Conservation (phyloP, 2,113 vertebrate genomes). For the Eolophus roseicapilla region DNA sequence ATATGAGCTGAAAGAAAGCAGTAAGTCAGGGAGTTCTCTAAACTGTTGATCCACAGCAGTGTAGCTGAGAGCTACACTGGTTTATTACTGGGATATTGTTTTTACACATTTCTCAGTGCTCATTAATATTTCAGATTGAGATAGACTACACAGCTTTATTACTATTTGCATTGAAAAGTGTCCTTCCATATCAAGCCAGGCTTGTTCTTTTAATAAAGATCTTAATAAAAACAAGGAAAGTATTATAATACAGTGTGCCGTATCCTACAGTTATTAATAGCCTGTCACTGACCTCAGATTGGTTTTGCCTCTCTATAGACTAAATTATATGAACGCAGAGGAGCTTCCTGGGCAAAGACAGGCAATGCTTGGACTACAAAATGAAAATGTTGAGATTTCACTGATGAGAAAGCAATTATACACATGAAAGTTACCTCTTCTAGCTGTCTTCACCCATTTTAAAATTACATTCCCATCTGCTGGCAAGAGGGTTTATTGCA, state of each 20-base stretch:
- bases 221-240: background rate
- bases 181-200: background rate
- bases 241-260: background rate
- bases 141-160: background rate
- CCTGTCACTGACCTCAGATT: background rate
- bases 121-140: background rate
- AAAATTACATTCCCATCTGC: background rate
- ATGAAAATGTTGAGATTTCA: background rate
- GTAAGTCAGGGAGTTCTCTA: background rate
- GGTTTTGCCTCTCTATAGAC: background rate
- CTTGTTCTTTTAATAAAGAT: background rate
- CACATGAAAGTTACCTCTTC: background rate
- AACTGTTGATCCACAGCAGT: background rate
- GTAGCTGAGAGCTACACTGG: background rate
- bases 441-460: background rate
- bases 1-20: background rate
- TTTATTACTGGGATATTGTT: background rate
- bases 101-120: background rate
- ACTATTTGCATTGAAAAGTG: background rate
- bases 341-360: background rate
- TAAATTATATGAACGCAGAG: background rate
- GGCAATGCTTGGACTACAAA: background rate
- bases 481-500: background rate
- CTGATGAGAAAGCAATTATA: background rate
- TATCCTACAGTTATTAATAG: background rate